Conservation (phyloP, 1,140 invertebrate species). For the Druon quercuslanigerum region DNA sequence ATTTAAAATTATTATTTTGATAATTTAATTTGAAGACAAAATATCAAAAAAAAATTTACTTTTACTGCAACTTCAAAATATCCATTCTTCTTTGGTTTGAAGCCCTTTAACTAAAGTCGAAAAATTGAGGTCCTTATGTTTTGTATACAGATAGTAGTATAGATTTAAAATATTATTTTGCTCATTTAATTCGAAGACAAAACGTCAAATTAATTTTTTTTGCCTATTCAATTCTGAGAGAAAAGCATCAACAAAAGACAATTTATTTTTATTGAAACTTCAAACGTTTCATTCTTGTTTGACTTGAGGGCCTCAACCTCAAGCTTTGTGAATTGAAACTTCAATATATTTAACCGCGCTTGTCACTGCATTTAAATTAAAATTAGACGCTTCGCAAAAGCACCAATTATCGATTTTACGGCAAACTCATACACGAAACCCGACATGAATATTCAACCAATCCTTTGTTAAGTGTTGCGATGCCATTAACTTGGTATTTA, state of each 20-base stretch:
- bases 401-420: conserved; percentile 56
- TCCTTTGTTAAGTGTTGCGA: background rate
- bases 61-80: too few species aligned
- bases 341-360: conserved; percentile 41
- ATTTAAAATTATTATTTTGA: too few species aligned
- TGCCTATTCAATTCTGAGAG: background rate
- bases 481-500: too few species aligned
- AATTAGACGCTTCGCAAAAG: conserved; percentile 61
- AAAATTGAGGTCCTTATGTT: too few species aligned
- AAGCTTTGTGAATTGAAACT: conserved; percentile 38
- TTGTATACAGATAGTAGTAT: too few species aligned
- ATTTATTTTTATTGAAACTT: conserved; percentile 68
- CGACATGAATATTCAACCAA: conserved; percentile 55
- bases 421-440: conserved; percentile 7
- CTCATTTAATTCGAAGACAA: conserved; percentile 1
- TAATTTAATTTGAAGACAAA: too few species aligned
- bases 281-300: conserved; percentile 53
- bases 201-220: too few species aligned
- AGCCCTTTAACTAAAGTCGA: too few species aligned
- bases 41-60: too few species aligned
- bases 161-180: too few species aligned
- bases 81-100: too few species aligned
- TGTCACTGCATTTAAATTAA: conserved; percentile 70
- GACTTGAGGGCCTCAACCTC: conserved; percentile 39
- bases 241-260: conserved; percentile 60